Evolutionary conservation across 2,113 vertebrate genomes (phyloP).

Genomic region (Tricholaema leucomelas): DNA sequence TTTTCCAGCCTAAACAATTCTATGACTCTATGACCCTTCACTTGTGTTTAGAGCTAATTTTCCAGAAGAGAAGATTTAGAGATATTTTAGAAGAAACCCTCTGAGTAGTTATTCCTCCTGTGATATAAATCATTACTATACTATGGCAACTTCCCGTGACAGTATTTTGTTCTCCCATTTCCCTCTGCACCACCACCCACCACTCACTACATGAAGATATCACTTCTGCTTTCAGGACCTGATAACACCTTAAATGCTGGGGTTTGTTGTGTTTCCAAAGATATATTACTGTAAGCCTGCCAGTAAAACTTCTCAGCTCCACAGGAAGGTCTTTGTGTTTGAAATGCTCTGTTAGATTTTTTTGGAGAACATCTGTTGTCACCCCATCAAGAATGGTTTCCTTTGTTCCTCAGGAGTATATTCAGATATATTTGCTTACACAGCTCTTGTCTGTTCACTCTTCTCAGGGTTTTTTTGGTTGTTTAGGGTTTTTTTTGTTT

Average conservation of each 20-base stretch:
- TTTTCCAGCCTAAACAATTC: no score
- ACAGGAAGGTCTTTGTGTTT: slow-evolving; percentile 69
- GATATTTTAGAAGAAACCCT: background rate
- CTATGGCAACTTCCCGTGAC: background rate
- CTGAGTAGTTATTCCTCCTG: background rate
- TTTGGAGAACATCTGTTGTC: slow-evolving; percentile 66
- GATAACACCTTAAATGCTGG: slow-evolving; percentile 48
- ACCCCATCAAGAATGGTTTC: slow-evolving; percentile 62
- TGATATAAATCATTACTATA: background rate
- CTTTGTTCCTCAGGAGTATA: slow-evolving; percentile 62
- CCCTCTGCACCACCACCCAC: background rate
- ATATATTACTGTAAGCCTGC: slow-evolving; percentile 9
- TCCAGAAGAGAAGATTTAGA: background rate
- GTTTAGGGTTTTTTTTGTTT: background rate
- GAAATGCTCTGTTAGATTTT: slow-evolving; percentile 51
- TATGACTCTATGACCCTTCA: background rate
- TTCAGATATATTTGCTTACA: slow-evolving; percentile 42
- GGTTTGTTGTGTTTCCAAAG: slow-evolving; percentile 49
- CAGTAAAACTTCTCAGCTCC: slow-evolving; percentile 56
- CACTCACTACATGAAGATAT: slow-evolving; percentile 19
- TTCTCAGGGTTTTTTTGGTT: background rate
- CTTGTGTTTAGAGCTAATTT: background rate
- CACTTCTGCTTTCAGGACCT: slow-evolving; percentile 47
- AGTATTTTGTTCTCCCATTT: background rate
- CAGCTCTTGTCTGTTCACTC: slow-evolving; percentile 16